Percentiles rank a stretch among this genome's conserved stretches.
Conservation (phyloP, 53 echinoderm and acorn worm genomes). For the Hippasteria phrygiana region DNA sequence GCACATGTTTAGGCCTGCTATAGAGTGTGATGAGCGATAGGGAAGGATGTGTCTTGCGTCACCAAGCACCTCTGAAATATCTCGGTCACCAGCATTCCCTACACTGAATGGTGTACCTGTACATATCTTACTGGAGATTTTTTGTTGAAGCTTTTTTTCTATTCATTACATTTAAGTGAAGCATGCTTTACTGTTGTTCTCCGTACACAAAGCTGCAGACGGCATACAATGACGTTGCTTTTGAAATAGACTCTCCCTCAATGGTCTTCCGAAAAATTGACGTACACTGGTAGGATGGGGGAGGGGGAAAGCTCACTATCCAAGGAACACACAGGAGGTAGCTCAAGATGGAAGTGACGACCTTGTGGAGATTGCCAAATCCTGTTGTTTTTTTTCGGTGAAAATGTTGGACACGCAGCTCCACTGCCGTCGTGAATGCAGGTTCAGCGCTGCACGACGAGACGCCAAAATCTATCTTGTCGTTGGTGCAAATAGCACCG, state of each 20-base stretch:
- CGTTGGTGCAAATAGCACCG: constrained; percentile 5
- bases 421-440: background rate
- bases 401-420: background rate
- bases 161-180: background rate
- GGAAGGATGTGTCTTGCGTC: too few species aligned
- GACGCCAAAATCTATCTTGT: background rate
- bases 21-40: too few species aligned
- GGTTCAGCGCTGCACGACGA: background rate
- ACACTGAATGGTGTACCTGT: too few species aligned
- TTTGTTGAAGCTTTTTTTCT: background rate
- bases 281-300: background rate
- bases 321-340: background rate
- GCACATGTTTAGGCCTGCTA: too few species aligned
- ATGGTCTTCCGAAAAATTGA: background rate
- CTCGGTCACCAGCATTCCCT: too few species aligned
- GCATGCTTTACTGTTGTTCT: background rate
- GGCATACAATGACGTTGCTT: too few species aligned
- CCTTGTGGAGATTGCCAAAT: background rate
- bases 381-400: background rate
- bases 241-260: too few species aligned
- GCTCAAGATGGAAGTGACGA: constrained; percentile 2
- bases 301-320: background rate
- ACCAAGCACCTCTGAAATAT: too few species aligned
- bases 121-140: background rate
- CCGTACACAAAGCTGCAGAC: too few species aligned